phyloP scores from a whole-genome alignment of 2,113 vertebrate genomes.

The Turdus rufiventris region DNA sequence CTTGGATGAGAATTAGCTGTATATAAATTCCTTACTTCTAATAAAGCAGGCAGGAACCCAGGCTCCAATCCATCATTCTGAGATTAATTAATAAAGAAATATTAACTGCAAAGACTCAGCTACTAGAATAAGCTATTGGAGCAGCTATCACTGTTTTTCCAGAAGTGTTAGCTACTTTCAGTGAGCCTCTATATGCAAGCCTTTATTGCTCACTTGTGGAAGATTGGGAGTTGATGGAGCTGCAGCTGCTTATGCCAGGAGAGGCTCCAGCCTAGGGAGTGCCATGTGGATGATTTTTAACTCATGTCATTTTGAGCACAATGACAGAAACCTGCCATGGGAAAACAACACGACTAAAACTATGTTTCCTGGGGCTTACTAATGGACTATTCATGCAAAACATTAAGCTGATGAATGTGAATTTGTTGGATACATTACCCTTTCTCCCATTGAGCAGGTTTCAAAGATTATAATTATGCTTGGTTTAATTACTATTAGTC shows the following conservation, averaged over 20 bases:
- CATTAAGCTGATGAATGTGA: constrained; percentile 29
- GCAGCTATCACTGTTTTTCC: neutral
- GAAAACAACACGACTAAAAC: constrained; percentile 1
- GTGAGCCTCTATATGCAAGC: neutral
- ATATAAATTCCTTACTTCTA: neutral
- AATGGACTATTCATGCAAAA: constrained; percentile 28
- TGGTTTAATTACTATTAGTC: constrained; percentile 38
- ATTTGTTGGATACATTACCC: constrained; percentile 1
- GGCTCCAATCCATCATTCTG: neutral
- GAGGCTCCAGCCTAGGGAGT: neutral
- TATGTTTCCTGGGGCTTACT: constrained; percentile 22
- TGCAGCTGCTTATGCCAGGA: neutral
- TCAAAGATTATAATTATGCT: constrained; percentile 29
- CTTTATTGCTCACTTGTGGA: neutral
- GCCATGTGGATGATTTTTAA: neutral
- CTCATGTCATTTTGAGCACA: neutral
- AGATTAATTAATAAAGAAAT: neutral
- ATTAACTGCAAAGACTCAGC: neutral
- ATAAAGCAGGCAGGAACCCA: neutral
- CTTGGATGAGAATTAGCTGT: neutral
- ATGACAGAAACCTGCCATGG: constrained; percentile 8
- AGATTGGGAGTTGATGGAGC: neutral
- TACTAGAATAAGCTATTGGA: neutral
- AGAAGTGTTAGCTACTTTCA: neutral
- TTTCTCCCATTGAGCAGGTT: constrained; percentile 31